These are phyloP conservation scores for Matsumurasca onukii DNA, from an alignment of 1,140 invertebrate genomes.

Conservation along the genomic window DNA sequence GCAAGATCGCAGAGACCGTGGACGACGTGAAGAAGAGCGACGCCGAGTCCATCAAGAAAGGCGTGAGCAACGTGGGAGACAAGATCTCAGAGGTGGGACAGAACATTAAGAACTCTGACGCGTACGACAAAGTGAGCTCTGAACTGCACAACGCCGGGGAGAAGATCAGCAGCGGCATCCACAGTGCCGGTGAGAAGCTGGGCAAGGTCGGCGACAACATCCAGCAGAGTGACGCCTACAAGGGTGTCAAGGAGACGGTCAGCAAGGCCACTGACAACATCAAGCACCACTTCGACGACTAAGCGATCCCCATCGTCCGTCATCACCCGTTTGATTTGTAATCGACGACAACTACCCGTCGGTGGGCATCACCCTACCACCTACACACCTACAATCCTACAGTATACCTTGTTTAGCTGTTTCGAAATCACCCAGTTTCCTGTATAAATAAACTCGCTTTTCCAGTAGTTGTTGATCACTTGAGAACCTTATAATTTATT, in stretches of 20 bases:
- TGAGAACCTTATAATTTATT: no score
- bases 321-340: no score
- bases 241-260: neutral
- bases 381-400: no score
- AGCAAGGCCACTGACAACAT: slow-evolving; percentile 18
- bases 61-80: neutral
- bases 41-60: neutral
- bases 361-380: no score
- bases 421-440: no score
- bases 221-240: neutral
- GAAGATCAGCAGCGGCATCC: neutral
- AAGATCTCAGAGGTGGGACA: slow-evolving; percentile 10
- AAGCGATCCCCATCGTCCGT: no score
- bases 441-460: no score
- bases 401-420: no score
- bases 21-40: neutral
- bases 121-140: slow-evolving; percentile 3
- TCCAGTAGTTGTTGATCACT: no score
- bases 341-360: no score
- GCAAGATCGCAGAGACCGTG: neutral
- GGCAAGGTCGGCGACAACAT: slow-evolving; percentile 3
- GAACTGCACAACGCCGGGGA: neutral
- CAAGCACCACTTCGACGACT: slow-evolving; percentile 16
- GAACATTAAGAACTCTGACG: slow-evolving; percentile 13
- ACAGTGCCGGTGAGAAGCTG: neutral